Conservation (phyloP, 2,797 vertebrate species). For the Trematomus bernacchii region DNA sequence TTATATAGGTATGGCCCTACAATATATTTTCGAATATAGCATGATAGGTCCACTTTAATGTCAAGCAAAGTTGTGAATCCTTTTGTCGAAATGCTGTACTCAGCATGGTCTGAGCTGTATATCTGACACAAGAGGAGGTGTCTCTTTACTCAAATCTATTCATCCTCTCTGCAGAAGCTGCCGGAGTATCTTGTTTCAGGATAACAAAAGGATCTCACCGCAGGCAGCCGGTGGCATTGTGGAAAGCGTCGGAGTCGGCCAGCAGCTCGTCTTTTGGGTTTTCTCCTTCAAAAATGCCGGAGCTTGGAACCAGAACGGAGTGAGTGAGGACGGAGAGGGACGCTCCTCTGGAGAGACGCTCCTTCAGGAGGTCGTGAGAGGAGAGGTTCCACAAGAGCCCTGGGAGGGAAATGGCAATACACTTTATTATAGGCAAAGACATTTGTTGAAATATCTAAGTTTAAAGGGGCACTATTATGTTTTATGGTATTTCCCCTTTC, state of each 20-base stretch:
- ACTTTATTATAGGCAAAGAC: background rate
- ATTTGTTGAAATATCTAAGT: too few species aligned
- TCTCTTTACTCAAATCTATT: constrained; percentile 19
- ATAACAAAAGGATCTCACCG: constrained; percentile 81
- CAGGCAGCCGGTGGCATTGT: constrained; percentile 92
- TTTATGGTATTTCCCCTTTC: too few species aligned
- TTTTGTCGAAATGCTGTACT: background rate
- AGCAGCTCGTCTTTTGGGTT: constrained; percentile 91
- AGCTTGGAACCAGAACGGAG: constrained; percentile 90
- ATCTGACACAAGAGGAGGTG: background rate
- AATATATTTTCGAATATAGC: too few species aligned
- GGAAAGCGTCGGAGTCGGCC: constrained; percentile 90
- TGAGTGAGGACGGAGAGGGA: constrained; percentile 84
- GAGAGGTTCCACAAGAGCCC: constrained; percentile 98
- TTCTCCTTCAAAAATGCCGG: constrained; percentile 92
- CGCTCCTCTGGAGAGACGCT: constrained; percentile 82
- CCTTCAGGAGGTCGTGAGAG: constrained; percentile 93
- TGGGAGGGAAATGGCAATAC: constrained; percentile 53
- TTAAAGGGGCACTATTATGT: too few species aligned
- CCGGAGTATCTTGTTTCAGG: constrained; percentile 4
- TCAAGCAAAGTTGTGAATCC: background rate
- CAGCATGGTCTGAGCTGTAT: background rate
- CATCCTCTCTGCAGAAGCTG: background rate
- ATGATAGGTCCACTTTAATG: too few species aligned
- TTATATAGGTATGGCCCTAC: too few species aligned